Evolutionary conservation across 2,113 vertebrate species (phyloP), one percentile per base, ranked within the genome.

Genomic region (Gorilla gorilla): DNA sequence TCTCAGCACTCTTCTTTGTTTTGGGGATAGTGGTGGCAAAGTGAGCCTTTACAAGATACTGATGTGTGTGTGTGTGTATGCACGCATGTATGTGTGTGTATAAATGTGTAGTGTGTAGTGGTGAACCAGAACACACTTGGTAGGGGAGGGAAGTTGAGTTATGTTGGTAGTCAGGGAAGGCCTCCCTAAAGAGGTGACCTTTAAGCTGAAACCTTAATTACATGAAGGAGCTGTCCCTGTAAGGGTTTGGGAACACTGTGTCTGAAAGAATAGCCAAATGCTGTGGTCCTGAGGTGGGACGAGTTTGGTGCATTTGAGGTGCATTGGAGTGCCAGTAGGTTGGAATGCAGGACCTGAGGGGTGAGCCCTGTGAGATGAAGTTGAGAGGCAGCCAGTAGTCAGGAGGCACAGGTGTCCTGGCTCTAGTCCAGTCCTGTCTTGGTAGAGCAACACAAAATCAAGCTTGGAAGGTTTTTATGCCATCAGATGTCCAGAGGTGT

Each of bases 1-100:
- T 97, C 94, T 92, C 48, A 81, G 50, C 59, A 75, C 8, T 95
- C 12, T n/a, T 94, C n/a, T 38, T 25, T 72, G 32, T 73, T 89
- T 83, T 84, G 87, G 81, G 45, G n/a, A 57, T 10, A 84, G 73
- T 88, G 38, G 48, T 61, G 5, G 70, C 50, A 43, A 95, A 96
- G 73, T 57, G 61, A 94, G 32, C 89, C 22, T 89, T 94, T 86
- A 68, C 18, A 57, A 59, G 40, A 45, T 6, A 17, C 20, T 48
- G 64, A 1, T 35, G 25, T 52, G 23, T 38, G 1, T 78, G n/a
- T 59, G 40, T 72, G 6, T 38, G 30, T 86, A 25, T 43, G 18
- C 0, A 6, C 20, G 11, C 50, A 13, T 22, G 66, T 23, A 7
- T 70, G 13, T 76, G 68, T 38, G 14, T 40, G 25, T n/a, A 12